Conservation (phyloP, 2,797 vertebrate genomes). For the Capromys pilorides region DNA sequence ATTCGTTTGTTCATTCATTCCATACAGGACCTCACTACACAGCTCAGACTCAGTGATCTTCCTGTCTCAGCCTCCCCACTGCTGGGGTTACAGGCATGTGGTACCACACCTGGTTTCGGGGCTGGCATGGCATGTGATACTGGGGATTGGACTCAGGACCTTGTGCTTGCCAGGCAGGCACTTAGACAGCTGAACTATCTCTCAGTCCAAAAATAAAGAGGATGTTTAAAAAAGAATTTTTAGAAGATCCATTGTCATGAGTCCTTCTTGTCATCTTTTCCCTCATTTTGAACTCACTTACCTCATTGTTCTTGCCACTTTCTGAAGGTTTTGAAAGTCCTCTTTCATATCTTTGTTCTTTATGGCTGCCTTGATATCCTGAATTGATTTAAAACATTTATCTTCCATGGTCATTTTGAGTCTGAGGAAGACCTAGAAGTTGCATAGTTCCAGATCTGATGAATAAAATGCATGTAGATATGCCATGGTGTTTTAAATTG, state of each 20-base stretch:
- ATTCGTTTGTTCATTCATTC: no score
- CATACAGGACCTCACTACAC: no score
- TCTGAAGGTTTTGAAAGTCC: not conserved
- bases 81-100: no score
- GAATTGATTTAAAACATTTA: not conserved
- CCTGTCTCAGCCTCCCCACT: no score
- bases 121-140: no score
- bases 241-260: not conserved
- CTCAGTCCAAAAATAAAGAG: not conserved
- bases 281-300: not conserved
- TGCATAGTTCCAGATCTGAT: not conserved
- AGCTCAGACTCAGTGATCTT: no score
- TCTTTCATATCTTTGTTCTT: not conserved
- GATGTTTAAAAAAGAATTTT: not conserved
- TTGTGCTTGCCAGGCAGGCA: no score
- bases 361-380: not conserved
- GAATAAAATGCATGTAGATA: not conserved
- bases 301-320: not conserved
- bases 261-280: not conserved
- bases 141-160: no score
- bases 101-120: no score
- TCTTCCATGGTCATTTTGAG: not conserved
- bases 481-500: not conserved
- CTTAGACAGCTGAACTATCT: no score
- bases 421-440: not conserved